phyloP scores from a whole-genome alignment of 2,888 invertebrate species.

The Dioctria rufipes region DNA sequence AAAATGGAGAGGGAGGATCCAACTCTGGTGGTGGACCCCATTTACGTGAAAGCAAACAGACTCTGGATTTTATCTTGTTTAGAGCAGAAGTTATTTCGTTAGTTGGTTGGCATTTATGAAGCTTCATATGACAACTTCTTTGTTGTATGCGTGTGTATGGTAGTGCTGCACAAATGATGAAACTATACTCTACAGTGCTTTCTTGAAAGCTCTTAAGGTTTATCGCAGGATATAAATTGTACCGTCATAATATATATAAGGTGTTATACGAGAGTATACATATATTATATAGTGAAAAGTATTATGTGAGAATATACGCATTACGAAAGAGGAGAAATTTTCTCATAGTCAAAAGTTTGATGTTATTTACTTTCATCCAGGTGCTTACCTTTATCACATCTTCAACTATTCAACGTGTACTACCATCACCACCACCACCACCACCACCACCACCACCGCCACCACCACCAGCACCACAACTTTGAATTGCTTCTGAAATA shows the following conservation, averaged over 20 bases:
- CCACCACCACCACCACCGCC: neutral
- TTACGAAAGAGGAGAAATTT: neutral
- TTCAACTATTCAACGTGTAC: neutral
- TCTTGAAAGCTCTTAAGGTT: conserved; percentile 15
- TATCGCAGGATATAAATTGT: conserved; percentile 25
- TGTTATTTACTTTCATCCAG: conserved; percentile 16
- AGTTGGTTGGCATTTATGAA: conserved; percentile 16
- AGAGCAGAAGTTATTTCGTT: conserved; percentile 23
- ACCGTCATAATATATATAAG: neutral
- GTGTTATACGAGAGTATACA: neutral
- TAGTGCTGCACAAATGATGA: conserved; percentile 23
- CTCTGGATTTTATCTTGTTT: neutral
- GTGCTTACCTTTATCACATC: neutral
- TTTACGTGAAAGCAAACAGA: neutral
- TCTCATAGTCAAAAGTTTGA: conserved; percentile 18
- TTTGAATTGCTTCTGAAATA: neutral
- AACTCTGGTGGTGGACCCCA: neutral
- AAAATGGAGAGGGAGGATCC: neutral
- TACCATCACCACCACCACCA: neutral
- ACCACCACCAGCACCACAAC: neutral
- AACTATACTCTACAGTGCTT: neutral
- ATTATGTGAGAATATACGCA: neutral
- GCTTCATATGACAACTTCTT: conserved; percentile 14
- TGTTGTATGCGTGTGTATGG: neutral
- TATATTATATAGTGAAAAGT: neutral